These are phyloP conservation scores for Silvanus unidentatus DNA, from an alignment of 2,888 invertebrate genomes.

Conservation along the genomic window DNA sequence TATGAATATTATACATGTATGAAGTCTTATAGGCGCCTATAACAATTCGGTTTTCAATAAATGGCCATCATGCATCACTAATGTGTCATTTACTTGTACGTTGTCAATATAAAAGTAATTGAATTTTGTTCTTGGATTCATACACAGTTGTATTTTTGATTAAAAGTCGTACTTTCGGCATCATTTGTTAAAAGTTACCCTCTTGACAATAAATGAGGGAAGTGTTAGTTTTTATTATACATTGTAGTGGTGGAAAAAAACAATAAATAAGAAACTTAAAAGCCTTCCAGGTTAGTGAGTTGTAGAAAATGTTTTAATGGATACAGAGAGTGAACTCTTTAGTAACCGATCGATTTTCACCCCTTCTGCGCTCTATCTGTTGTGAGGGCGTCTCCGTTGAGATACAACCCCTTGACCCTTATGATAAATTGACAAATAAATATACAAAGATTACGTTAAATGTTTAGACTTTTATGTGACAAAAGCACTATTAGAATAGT, in stretches of 20 bases:
- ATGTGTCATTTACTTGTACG: too few relatives aligned
- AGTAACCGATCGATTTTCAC: conserved; percentile 36
- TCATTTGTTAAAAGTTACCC: too few relatives aligned
- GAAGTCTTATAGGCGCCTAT: conserved; percentile 27
- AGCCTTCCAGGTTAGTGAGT: conserved; percentile 36
- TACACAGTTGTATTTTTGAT: too few relatives aligned
- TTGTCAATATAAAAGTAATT: too few relatives aligned
- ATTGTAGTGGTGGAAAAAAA: conserved; percentile 13
- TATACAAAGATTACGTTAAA: conserved; percentile 33
- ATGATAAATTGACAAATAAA: conserved; percentile 40
- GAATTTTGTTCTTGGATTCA: too few relatives aligned
- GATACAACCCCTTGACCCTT: conserved; percentile 27
- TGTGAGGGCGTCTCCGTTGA: conserved; percentile 29
- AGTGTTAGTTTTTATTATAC: background rate
- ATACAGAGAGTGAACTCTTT: conserved; percentile 32
- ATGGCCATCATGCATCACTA: conserved; percentile 12
- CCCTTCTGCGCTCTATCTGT: conserved; percentile 30
- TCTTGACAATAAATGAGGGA: background rate
- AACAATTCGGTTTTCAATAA: conserved; percentile 24
- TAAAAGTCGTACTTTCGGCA: too few relatives aligned
- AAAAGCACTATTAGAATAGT: conserved; percentile 11
- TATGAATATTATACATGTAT: conserved; percentile 7
- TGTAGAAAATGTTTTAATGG: conserved; percentile 39
- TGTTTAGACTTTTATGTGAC: conserved; percentile 16
- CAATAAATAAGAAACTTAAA: conserved; percentile 33